Evolutionary conservation across 1,140 invertebrate species (phyloP), one percentile per base, ranked within the genome.

Genomic region (Apis florea): DNA sequence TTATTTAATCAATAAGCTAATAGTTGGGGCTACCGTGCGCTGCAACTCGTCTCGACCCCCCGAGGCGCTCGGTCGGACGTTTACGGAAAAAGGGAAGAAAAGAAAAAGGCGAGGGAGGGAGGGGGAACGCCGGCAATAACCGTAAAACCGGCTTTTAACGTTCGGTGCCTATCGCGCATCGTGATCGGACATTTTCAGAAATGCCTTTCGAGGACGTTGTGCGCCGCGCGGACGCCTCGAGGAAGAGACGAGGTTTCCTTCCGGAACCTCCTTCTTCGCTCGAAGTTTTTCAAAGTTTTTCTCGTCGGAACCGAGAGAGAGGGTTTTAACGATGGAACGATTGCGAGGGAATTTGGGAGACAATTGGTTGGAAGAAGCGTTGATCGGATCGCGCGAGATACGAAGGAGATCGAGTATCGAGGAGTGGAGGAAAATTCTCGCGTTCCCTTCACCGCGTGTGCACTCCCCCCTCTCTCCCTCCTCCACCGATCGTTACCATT

Each of bases 71-170:
- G 74, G 51, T 53, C 56, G 53, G 26, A 75, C 58, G 73, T 82
- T 69, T 63, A 24, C 47, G 49, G 66, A 61, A 71, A 82, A 11
- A 69, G 64, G 17, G n/a, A 40, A 4, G 49, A 17, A 53, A 17
- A n/a, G 59, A 26, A 61, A 61, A 61, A 31, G 47, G 49, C 24
- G 6, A 12, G 21, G 24, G 51, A 26, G 63, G 10, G 53, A 4
- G 54, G 51, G 6, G 6, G 63, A 80, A 79, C 74, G 76, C 70
- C 63, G 85, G 83, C 86, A 87, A 88, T 88, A 91, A 91, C 89
- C 89, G 87, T 89, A 87, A 91, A 91, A 91, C 89, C 90, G 89
- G 90, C 90, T 91, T 88, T 91, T 91, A 86, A 89, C 83, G 88
- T 86, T 89, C 80, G 70, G 82, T 80, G 82, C 85, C 86, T 87